A percentile compares a stretch with the other conserved stretches of the same genome.
These are phyloP conservation scores for Melieria crassipennis DNA, from an alignment of 2,888 invertebrate genomes.

Conservation along the genomic window DNA sequence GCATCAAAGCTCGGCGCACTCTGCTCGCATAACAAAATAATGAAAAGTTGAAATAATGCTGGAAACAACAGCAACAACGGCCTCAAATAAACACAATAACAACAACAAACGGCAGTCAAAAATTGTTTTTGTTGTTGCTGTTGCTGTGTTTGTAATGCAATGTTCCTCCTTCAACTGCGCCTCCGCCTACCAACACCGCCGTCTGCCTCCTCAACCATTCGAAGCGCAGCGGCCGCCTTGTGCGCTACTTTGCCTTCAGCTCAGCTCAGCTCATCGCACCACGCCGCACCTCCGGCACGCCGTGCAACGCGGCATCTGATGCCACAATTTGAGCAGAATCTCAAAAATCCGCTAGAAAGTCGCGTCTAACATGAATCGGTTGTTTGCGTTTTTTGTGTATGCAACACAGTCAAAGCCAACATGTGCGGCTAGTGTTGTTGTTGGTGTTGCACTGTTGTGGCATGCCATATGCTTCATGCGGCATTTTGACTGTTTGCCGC, in stretches of 20 bases:
- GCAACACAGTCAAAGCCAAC: neutral
- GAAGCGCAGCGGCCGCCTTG: too few species aligned
- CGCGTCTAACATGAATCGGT: conserved; percentile 32
- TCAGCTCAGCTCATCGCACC: neutral
- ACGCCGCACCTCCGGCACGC: conserved; percentile 13
- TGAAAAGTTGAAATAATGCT: too few species aligned
- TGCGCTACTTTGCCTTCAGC: too few species aligned
- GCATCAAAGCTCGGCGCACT: too few species aligned
- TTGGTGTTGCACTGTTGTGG: neutral
- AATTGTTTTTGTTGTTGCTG: conserved; percentile 6
- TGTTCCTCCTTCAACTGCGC: too few species aligned
- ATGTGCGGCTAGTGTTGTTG: too few species aligned
- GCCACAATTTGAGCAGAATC: conserved; percentile 19
- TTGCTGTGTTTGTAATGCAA: neutral
- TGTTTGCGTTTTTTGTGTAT: conserved; percentile 5
- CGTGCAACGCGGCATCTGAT: conserved; percentile 21
- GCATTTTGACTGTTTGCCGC: neutral
- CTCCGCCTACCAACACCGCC: too few species aligned
- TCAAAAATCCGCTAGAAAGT: conserved; percentile 59
- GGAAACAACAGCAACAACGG: too few species aligned
- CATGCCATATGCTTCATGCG: neutral
- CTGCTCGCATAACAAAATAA: too few species aligned
- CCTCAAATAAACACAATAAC: too few species aligned
- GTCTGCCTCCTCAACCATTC: too few species aligned
- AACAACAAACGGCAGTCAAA: too few species aligned